These are phyloP conservation scores for Pholis gunnellus DNA, from an alignment of 2,113 vertebrate genomes.

Conservation along the genomic window DNA sequence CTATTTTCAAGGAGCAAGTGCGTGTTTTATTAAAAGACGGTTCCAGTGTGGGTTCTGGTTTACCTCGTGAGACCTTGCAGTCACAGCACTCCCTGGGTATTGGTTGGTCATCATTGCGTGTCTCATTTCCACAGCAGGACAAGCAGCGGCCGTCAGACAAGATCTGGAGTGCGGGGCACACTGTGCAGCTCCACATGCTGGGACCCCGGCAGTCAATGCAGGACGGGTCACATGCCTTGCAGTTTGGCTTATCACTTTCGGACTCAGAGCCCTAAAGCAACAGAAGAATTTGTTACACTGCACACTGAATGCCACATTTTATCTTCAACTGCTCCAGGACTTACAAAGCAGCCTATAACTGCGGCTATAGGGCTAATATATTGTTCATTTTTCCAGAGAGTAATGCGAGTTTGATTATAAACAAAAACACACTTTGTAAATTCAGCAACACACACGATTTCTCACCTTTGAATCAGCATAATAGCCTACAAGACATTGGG, in stretches of 20 bases:
- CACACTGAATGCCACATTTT: background rate
- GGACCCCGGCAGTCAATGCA: conserved; percentile 91
- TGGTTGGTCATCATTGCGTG: background rate
- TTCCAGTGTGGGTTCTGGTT: conserved; percentile 6
- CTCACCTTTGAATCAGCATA: conserved; percentile 84
- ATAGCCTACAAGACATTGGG: conserved; percentile 84
- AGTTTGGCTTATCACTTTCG: conserved; percentile 72
- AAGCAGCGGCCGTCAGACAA: conserved; percentile 89
- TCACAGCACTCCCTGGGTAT: conserved; percentile 88
- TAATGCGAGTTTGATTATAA: conserved; percentile 4
- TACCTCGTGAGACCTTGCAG: conserved; percentile 85
- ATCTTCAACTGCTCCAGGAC: background rate
- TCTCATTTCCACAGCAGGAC: conserved; percentile 85
- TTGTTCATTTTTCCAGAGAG: background rate
- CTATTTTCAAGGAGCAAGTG: background rate
- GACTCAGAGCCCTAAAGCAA: conserved; percentile 33
- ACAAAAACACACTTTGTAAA: conserved; percentile 3
- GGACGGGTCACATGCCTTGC: conserved; percentile 86
- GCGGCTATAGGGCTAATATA: background rate
- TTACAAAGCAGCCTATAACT: background rate
- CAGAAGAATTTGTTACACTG: background rate
- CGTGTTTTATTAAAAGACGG: background rate
- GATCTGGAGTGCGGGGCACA: conserved; percentile 83
- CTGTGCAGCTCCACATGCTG: conserved; percentile 85
- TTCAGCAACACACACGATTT: background rate